Evolutionary conservation across 2,888 invertebrate species (phyloP).

Genomic region (Acheta domesticus): DNA sequence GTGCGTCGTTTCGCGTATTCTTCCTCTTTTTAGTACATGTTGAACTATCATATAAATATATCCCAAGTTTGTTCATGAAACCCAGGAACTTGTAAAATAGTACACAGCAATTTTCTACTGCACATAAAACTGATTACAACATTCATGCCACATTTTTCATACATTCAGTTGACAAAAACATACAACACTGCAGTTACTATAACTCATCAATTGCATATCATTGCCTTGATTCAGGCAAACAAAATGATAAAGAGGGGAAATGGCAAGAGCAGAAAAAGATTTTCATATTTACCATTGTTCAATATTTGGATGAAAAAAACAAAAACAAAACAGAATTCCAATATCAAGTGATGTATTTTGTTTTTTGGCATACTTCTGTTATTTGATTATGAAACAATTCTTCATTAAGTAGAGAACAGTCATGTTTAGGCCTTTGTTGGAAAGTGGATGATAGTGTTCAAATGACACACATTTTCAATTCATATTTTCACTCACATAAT

Average conservation of each 20-base stretch:
- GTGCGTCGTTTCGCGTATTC: conserved; percentile 38
- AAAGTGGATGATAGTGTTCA: neutral
- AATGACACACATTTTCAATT: neutral
- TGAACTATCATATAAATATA: conserved; percentile 32
- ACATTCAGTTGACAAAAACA: conserved; percentile 2
- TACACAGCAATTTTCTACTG: conserved; percentile 31
- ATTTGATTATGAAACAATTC: neutral
- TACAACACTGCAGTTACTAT: conserved; percentile 11
- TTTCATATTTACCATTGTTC: neutral
- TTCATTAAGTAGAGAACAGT: neutral
- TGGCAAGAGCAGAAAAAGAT: neutral
- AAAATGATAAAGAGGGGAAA: neutral
- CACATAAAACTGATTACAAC: conserved; percentile 26
- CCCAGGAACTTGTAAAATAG: conserved; percentile 34
- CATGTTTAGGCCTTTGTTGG: conserved; percentile 18
- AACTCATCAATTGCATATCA: neutral
- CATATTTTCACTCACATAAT: conserved; percentile 1
- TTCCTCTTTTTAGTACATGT: conserved; percentile 31
- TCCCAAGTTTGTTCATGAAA: conserved; percentile 29
- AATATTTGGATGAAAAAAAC: neutral
- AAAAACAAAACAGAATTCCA: neutral
- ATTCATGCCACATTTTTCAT: conserved; percentile 26
- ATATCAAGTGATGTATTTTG: conserved; percentile 3
- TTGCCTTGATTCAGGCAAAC: neutral
- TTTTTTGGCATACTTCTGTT: neutral